Evolutionary conservation across 2,113 vertebrate genomes (phyloP).

Genomic region (Cygnus atratus): DNA sequence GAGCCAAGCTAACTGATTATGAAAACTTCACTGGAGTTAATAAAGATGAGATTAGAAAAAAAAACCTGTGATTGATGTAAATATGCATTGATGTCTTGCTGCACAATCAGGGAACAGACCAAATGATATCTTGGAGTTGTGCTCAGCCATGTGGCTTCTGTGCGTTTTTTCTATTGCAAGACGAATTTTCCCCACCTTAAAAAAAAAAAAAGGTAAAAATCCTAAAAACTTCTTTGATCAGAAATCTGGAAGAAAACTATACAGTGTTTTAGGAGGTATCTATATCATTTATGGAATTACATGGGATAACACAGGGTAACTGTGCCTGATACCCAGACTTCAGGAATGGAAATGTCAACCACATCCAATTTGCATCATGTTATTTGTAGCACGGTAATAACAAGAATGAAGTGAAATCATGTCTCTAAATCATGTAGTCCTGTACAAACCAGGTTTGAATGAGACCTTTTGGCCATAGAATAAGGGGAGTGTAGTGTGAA

Average conservation of each 20-base stretch:
- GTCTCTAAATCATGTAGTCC: background rate
- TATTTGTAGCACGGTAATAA: background rate
- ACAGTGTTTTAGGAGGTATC: background rate
- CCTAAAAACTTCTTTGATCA: background rate
- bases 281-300: background rate
- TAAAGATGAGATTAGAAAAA: background rate
- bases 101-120: accelerated
- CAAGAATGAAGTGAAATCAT: background rate
- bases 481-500: background rate
- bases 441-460: background rate
- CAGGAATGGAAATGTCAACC: background rate
- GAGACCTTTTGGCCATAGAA: background rate
- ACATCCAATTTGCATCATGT: background rate
- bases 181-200: background rate
- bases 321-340: background rate
- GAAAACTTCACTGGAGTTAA: background rate
- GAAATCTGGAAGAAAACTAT: background rate
- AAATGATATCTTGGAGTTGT: background rate
- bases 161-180: background rate
- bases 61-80: background rate
- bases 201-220: background rate
- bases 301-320: background rate
- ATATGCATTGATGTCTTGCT: background rate
- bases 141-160: background rate
- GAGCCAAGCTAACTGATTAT: background rate